Percentiles rank a stretch among this genome's conserved stretches.
phyloP scores from a whole-genome alignment of 35 echinoderm and acorn worm genomes.

The Eucidaris tribuloides region DNA sequence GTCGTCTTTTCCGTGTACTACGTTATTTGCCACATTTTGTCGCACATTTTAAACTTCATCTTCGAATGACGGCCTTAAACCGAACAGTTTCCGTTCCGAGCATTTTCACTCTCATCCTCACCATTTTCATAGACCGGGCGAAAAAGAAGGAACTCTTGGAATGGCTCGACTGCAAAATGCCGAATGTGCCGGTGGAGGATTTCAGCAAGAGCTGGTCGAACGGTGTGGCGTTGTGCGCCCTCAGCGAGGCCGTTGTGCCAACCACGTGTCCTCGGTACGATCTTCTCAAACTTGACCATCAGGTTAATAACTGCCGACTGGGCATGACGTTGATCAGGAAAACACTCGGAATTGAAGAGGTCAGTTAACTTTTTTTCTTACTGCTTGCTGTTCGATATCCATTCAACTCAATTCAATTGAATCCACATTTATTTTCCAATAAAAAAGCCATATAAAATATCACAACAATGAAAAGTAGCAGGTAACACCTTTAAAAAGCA shows the following conservation, averaged over 20 bases:
- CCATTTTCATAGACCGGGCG: neutral
- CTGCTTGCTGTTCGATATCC: too few relatives aligned
- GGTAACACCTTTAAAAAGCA: too few relatives aligned
- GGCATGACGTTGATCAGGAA: constrained; percentile 55
- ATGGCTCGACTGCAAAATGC: neutral
- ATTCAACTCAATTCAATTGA: too few relatives aligned
- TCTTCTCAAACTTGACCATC: constrained; percentile 44
- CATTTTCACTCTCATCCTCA: neutral
- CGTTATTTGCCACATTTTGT: too few relatives aligned
- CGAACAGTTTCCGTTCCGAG: neutral
- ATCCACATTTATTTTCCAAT: too few relatives aligned
- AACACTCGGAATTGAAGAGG: constrained; percentile 64
- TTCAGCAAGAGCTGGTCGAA: constrained; percentile 43
- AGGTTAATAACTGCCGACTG: constrained; percentile 70
- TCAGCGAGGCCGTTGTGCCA: constrained; percentile 56
- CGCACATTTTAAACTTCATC: too few relatives aligned
- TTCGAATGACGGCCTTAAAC: too few relatives aligned
- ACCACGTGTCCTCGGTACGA: constrained; percentile 65
- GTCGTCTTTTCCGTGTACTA: neutral
- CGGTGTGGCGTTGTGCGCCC: constrained; percentile 51
- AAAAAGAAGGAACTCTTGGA: neutral
- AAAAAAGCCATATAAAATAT: too few relatives aligned
- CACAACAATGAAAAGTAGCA: too few relatives aligned
- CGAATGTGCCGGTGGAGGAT: constrained; percentile 3
- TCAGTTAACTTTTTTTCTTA: too few relatives aligned